Conservation (phyloP, 2,888 invertebrate genomes). For the Endomychus coccineus region DNA sequence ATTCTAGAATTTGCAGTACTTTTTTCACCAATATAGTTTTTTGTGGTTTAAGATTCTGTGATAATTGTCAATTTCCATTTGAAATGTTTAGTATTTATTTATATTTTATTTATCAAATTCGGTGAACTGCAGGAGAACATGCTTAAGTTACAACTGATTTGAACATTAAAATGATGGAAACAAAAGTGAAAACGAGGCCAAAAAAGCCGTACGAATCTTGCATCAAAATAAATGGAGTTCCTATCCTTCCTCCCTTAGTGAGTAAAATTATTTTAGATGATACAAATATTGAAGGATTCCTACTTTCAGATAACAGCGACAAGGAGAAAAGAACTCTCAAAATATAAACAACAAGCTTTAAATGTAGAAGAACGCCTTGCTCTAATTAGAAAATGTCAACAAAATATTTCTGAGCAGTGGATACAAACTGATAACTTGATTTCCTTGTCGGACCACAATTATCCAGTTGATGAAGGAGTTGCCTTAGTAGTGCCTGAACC, state of each 20-base stretch:
- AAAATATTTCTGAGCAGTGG: neutral
- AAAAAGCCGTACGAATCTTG: constrained; percentile 52
- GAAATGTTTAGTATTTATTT: no score
- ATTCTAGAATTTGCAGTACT: no score
- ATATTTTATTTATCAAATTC: no score
- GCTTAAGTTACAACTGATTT: no score
- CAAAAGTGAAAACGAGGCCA: constrained; percentile 7
- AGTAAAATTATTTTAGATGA: constrained; percentile 33
- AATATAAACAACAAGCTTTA: constrained; percentile 59
- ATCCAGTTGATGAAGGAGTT: constrained; percentile 22
- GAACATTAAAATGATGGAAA: no score
- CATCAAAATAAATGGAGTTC: constrained; percentile 65
- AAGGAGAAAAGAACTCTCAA: constrained; percentile 57
- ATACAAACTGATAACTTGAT: neutral
- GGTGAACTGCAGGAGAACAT: no score
- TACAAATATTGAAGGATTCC: constrained; percentile 10
- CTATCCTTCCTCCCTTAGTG: constrained; percentile 71
- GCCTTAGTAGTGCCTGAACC: constrained; percentile 10
- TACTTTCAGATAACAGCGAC: constrained; percentile 56
- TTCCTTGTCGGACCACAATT: constrained; percentile 11
- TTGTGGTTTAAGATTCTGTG: no score
- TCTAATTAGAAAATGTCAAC: constrained; percentile 21
- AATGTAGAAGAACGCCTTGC: constrained; percentile 54
- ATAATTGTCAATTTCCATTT: no score
- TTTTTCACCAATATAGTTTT: no score